phyloP scores from a whole-genome alignment of 1,140 invertebrate species.

The Tetragnatha versicolor region DNA sequence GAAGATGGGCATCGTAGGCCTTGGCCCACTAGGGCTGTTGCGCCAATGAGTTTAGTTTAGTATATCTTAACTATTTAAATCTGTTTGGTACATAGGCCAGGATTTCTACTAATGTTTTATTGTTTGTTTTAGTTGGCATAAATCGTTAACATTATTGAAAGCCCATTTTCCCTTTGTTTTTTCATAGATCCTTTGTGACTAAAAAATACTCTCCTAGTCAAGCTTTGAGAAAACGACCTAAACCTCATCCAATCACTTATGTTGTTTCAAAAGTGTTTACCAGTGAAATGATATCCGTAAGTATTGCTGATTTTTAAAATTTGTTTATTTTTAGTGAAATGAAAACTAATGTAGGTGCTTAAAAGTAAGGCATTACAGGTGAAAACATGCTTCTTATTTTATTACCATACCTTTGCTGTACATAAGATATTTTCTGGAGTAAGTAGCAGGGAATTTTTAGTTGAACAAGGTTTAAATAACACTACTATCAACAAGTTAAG shows the following conservation, averaged over 20 bases:
- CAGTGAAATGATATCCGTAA: constrained; percentile 24
- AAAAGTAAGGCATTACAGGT: too few species aligned
- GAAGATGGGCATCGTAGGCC: too few species aligned
- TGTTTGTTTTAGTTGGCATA: background rate
- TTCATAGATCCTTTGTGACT: constrained; percentile 26
- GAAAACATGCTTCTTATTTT: too few species aligned
- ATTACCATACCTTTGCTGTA: too few species aligned
- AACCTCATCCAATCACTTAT: constrained; percentile 23
- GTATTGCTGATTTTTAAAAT: background rate
- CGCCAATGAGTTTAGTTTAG: background rate
- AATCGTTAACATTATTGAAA: background rate
- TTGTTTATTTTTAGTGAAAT: too few species aligned
- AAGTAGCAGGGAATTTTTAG: too few species aligned
- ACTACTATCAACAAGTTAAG: too few species aligned
- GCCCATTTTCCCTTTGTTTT: background rate
- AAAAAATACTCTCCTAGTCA: constrained; percentile 37
- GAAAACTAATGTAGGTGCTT: too few species aligned
- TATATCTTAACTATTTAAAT: background rate
- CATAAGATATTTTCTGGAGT: too few species aligned
- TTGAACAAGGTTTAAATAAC: too few species aligned
- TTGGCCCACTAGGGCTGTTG: too few species aligned
- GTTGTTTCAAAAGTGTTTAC: constrained; percentile 43
- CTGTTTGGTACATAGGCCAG: background rate
- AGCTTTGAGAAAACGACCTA: background rate
- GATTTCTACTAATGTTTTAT: background rate